Conservation (phyloP, 2,113 vertebrate species). For the Oenanthe oenanthe region DNA sequence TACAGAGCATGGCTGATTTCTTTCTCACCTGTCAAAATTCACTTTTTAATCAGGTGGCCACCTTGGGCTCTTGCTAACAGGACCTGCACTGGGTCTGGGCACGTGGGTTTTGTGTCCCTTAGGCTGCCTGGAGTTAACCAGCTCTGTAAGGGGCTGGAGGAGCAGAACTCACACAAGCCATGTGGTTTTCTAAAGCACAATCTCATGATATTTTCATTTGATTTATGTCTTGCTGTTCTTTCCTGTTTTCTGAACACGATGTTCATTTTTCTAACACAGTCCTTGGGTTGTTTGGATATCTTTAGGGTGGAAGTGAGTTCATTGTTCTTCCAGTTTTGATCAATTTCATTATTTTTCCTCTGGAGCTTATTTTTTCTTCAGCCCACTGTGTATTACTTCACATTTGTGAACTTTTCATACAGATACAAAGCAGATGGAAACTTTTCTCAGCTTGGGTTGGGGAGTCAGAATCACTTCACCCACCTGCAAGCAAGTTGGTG, state of each 20-base stretch:
- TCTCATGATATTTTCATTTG: conserved; percentile 49
- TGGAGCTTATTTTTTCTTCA: conserved; percentile 14
- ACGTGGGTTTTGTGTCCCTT: neutral
- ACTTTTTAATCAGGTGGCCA: neutral
- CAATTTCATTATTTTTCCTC: conserved; percentile 37
- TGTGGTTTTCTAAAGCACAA: conserved; percentile 3
- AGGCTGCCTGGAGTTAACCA: neutral
- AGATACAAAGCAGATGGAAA: conserved; percentile 53
- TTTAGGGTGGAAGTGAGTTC: conserved; percentile 52
- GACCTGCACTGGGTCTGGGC: neutral
- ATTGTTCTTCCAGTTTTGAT: conserved; percentile 50
- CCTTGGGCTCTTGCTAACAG: neutral
- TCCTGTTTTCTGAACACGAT: conserved; percentile 42
- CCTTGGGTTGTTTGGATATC: conserved; percentile 32
- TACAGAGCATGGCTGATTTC: neutral
- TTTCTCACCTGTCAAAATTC: neutral
- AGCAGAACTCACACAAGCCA: neutral
- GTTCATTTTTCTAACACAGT: conserved; percentile 25
- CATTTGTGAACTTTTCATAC: conserved; percentile 29
- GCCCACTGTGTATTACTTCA: conserved; percentile 43
- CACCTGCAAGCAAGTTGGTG: conserved; percentile 13
- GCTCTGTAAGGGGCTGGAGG: neutral
- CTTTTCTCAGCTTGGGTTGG: neutral
- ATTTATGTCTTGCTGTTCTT: conserved; percentile 56
- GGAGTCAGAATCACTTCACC: neutral